phyloP scores from a whole-genome alignment of 2,797 vertebrate genomes.

The Crocodylus rhombifer region DNA sequence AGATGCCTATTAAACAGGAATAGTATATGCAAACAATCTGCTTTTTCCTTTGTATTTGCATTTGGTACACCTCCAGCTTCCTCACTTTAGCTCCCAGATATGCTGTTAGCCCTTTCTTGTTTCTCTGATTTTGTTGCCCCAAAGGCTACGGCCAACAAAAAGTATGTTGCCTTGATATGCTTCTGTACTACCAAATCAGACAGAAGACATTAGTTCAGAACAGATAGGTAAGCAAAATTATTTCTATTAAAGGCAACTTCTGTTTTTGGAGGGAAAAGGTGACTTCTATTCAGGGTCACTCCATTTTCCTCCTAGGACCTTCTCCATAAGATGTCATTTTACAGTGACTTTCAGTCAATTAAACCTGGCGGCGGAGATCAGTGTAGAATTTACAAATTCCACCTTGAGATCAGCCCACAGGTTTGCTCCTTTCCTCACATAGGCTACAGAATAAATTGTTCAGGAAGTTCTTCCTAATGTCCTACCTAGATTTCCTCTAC shows the following conservation, averaged over 20 bases:
- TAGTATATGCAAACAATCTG: fast-evolving
- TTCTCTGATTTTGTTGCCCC: background rate
- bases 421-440: background rate
- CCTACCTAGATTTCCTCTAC: no score
- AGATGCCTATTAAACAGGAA: conserved; percentile 80
- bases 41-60: background rate
- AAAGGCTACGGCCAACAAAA: background rate
- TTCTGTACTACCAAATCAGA: background rate
- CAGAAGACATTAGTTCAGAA: background rate
- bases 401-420: background rate
- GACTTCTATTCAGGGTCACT: background rate
- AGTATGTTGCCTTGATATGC: background rate
- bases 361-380: background rate
- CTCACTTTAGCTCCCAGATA: background rate
- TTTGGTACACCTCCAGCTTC: background rate
- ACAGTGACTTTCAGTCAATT: background rate
- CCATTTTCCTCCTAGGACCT: background rate
- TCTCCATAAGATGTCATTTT: background rate
- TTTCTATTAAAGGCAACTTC: background rate
- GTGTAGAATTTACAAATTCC: background rate
- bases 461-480: no score
- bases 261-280: background rate
- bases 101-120: background rate
- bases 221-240: background rate
- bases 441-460: no score